phyloP scores from a whole-genome alignment of 2,888 invertebrate genomes.

The Acanthosoma haemorrhoidale region DNA sequence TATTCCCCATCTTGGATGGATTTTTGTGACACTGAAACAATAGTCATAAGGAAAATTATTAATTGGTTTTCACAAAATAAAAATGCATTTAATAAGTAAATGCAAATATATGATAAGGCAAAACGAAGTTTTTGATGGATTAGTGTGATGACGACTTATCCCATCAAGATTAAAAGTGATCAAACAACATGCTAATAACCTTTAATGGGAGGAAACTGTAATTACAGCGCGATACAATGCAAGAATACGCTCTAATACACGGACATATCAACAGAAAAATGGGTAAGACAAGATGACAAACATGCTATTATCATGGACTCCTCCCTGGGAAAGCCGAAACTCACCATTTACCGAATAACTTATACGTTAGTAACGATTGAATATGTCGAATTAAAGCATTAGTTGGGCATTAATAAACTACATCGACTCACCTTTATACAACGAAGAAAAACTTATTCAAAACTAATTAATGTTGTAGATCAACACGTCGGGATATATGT shows the following conservation, averaged over 20 bases:
- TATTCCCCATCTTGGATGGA: constrained; percentile 83
- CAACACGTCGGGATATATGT: constrained; percentile 35
- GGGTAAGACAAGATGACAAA: constrained; percentile 12
- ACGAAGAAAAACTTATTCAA: constrained; percentile 36
- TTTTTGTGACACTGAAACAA: constrained; percentile 23
- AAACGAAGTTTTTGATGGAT: neutral
- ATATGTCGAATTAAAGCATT: neutral
- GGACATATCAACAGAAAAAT: neutral
- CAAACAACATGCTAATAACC: no score
- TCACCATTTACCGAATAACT: neutral
- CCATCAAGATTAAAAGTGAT: no score
- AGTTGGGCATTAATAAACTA: neutral
- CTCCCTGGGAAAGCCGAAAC: constrained; percentile 38
- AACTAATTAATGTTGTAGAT: constrained; percentile 35
- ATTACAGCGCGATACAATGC: no score
- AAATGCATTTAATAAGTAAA: neutral
- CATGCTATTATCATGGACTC: constrained; percentile 37
- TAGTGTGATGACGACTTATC: no score
- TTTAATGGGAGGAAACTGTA: no score
- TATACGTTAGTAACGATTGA: neutral
- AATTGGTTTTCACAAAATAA: neutral
- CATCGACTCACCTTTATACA: constrained; percentile 36
- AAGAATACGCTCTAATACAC: no score
- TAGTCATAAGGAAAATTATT: neutral
- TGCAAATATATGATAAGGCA: neutral